Percentiles rank a stretch among this genome's conserved stretches.
Conservation (phyloP, 2,888 invertebrate genomes). For the Hirtodrosophila trivittata region DNA sequence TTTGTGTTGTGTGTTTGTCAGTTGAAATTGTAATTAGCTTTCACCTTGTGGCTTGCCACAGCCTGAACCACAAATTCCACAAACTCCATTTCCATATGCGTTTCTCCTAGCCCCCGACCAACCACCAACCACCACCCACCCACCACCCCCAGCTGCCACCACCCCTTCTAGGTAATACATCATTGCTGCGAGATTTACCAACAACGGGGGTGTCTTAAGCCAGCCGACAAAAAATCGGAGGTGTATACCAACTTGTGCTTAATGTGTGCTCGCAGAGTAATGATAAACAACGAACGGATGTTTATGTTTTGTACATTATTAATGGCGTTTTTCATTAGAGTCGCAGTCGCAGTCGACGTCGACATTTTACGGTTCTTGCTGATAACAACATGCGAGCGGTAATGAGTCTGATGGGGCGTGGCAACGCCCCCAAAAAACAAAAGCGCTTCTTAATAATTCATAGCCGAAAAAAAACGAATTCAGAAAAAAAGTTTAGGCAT, state of each 20-base stretch:
- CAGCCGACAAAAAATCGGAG: slow-evolving; percentile 36
- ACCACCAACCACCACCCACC: neutral
- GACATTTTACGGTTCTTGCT: slow-evolving; percentile 52
- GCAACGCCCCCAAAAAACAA: slow-evolving; percentile 18
- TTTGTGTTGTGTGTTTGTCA: slow-evolving; percentile 56
- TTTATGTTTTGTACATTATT: slow-evolving; percentile 76
- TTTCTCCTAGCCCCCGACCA: neutral
- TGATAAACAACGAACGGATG: slow-evolving; percentile 78
- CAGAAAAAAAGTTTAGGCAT: slow-evolving; percentile 31
- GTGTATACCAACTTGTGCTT: slow-evolving; percentile 45
- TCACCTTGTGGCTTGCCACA: slow-evolving; percentile 67
- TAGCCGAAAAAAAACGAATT: slow-evolving; percentile 30
- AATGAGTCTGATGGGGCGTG: slow-evolving; percentile 49
- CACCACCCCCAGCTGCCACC: neutral
- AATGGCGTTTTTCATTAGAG: slow-evolving; percentile 77
- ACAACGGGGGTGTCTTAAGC: slow-evolving; percentile 28
- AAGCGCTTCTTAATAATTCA: slow-evolving; percentile 62
- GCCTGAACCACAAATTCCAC: slow-evolving; percentile 18
- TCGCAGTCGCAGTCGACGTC: slow-evolving; percentile 50
- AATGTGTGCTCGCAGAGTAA: slow-evolving; percentile 39
- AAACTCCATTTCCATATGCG: slow-evolving; percentile 53
- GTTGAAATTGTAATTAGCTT: slow-evolving; percentile 70
- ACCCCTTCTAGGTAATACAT: slow-evolving; percentile 59
- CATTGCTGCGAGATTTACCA: slow-evolving; percentile 65
- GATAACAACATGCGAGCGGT: slow-evolving; percentile 56